Conservation (phyloP, 1,140 invertebrate species). For the Anoplophora glabripennis region DNA sequence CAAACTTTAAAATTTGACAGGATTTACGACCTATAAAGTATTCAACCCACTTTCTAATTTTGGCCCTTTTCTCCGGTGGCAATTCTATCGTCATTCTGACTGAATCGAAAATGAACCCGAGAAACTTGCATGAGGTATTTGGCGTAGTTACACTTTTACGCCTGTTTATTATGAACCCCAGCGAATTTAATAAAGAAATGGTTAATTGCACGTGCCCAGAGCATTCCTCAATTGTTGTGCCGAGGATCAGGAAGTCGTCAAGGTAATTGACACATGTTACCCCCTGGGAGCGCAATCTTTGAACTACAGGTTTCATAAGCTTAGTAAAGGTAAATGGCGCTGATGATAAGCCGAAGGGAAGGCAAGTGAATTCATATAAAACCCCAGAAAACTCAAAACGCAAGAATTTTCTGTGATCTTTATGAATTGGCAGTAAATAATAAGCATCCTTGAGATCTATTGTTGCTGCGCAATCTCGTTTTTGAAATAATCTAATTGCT, state of each 20-base stretch:
- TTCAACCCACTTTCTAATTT: too few species aligned
- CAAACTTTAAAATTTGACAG: neutral
- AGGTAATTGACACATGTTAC: constrained; percentile 7
- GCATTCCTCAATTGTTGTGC: neutral
- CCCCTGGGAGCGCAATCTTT: neutral
- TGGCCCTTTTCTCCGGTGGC: too few species aligned
- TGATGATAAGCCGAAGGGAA: constrained; percentile 1
- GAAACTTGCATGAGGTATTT: neutral
- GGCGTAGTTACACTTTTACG: neutral
- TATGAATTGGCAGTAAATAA: neutral
- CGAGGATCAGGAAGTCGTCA: constrained; percentile 8
- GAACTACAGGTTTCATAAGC: constrained; percentile 1
- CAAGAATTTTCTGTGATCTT: neutral
- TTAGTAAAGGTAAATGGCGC: constrained; percentile 1
- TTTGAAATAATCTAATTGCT: neutral
- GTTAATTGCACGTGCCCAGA: neutral
- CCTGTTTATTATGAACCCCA: neutral
- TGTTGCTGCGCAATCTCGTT: neutral
- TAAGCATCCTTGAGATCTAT: constrained; percentile 3
- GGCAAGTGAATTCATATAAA: neutral
- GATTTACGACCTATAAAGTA: too few species aligned
- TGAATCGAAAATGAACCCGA: neutral
- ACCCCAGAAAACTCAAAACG: neutral
- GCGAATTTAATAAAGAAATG: neutral
- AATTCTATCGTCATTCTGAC: too few species aligned